phyloP scores from a whole-genome alignment of 37 sponge, comb jelly and placozoan genomes.

The Trichoplax adhaerens region DNA sequence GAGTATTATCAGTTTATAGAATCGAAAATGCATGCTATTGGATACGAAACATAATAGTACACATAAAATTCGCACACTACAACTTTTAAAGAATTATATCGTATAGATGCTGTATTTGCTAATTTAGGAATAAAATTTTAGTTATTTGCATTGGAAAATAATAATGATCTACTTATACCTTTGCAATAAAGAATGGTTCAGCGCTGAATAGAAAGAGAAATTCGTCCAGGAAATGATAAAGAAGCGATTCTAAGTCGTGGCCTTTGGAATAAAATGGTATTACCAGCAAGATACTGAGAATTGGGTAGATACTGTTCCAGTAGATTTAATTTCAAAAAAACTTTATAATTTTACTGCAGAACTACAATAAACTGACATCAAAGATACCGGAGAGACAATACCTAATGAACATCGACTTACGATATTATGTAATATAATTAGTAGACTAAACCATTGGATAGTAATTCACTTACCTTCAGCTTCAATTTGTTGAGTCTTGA shows the following conservation, averaged over 20 bases:
- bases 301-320: background rate
- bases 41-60: too few species aligned
- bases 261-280: constrained; percentile 16
- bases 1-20: too few species aligned
- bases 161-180: constrained; percentile 13
- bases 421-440: too few species aligned
- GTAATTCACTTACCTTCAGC: constrained; percentile 36
- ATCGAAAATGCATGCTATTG: too few species aligned
- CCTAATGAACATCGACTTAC: too few species aligned
- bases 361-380: too few species aligned
- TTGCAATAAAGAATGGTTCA: constrained; percentile 89
- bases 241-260: constrained; percentile 69
- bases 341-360: background rate
- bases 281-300: background rate
- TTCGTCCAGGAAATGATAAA: constrained; percentile 89
- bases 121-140: too few species aligned
- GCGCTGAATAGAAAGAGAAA: constrained; percentile 81
- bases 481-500: constrained; percentile 26
- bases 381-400: too few species aligned
- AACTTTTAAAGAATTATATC: too few species aligned
- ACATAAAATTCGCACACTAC: too few species aligned
- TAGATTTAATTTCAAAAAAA: background rate
- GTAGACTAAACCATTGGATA: too few species aligned
- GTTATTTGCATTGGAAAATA: background rate
- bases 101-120: too few species aligned